Evolutionary conservation across 2,113 vertebrate genomes (phyloP).

Genomic region (Prolemur simus): DNA sequence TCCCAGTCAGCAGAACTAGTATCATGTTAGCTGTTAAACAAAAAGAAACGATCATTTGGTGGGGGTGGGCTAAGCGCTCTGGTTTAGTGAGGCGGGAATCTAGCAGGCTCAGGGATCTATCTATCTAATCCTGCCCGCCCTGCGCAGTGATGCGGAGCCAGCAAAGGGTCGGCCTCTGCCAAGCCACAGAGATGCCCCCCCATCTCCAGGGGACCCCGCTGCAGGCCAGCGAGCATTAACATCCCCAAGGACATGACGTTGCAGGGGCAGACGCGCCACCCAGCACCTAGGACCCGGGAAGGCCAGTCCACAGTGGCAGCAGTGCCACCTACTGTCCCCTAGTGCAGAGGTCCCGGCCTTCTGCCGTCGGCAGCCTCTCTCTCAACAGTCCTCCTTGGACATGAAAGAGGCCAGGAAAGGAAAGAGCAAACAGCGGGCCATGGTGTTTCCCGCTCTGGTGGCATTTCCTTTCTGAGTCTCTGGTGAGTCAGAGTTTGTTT

Average conservation of each 20-base stretch:
- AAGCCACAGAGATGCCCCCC: neutral
- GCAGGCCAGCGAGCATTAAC: neutral
- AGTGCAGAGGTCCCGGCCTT: neutral
- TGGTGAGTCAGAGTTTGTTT: constrained; percentile 62
- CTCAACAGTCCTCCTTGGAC: neutral
- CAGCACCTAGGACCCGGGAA: neutral
- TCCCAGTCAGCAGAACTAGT: neutral
- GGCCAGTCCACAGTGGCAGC: neutral
- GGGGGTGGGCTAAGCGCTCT: neutral
- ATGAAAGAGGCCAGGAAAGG: neutral
- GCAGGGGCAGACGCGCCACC: neutral
- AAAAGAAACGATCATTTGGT: neutral
- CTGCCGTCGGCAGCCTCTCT: neutral
- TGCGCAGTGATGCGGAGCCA: neutral
- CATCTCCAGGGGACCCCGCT: neutral
- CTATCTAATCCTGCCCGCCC: neutral
- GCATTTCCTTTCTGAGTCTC: constrained; percentile 35
- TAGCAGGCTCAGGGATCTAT: neutral
- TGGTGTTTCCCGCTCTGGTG: neutral
- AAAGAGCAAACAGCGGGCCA: neutral
- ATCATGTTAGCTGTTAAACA: neutral
- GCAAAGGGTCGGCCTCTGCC: neutral
- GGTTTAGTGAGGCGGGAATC: neutral
- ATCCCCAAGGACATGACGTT: neutral
- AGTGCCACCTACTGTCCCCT: neutral